phyloP scores from a whole-genome alignment of 2,113 vertebrate genomes.

The Lycaon pictus region DNA sequence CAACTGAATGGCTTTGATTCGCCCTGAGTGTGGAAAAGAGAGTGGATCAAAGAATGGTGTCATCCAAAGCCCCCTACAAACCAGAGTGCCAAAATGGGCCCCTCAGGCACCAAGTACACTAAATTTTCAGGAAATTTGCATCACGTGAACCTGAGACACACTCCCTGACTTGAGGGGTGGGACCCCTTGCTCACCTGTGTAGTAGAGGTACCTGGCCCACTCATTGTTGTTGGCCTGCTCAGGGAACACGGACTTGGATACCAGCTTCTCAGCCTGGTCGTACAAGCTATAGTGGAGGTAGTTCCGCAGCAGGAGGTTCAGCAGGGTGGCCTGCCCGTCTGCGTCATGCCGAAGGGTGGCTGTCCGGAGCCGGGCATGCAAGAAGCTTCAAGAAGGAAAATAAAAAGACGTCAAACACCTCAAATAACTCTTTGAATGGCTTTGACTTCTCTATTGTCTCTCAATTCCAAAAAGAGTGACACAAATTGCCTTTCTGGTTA shows the following conservation, averaged over 20 bases:
- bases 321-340: slow-evolving; percentile 96
- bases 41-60: background rate
- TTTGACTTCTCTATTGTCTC: background rate
- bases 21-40: slow-evolving; percentile 87
- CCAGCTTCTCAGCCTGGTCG: slow-evolving; percentile 98
- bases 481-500: background rate
- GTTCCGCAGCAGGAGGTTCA: slow-evolving; percentile 98
- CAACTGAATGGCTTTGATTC: slow-evolving; percentile 98
- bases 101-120: background rate
- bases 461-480: background rate
- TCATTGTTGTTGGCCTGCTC: slow-evolving; percentile 99
- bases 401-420: background rate
- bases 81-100: background rate
- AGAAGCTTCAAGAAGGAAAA: slow-evolving; percentile 87
- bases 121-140: rapidly evolving
- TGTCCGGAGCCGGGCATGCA: slow-evolving; percentile 96
- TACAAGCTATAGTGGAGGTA: slow-evolving; percentile 98
- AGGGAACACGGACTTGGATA: slow-evolving; percentile 97
- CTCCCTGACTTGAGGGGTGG: rapidly evolving
- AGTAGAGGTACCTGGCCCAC: slow-evolving; percentile 99
- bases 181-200: slow-evolving; percentile 91
- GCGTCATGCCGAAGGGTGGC: slow-evolving; percentile 96
- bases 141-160: rapidly evolving
- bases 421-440: background rate
- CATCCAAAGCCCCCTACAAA: background rate